Evolutionary conservation across 2,797 vertebrate species (phyloP).

Genomic region (Capromys pilorides): DNA sequence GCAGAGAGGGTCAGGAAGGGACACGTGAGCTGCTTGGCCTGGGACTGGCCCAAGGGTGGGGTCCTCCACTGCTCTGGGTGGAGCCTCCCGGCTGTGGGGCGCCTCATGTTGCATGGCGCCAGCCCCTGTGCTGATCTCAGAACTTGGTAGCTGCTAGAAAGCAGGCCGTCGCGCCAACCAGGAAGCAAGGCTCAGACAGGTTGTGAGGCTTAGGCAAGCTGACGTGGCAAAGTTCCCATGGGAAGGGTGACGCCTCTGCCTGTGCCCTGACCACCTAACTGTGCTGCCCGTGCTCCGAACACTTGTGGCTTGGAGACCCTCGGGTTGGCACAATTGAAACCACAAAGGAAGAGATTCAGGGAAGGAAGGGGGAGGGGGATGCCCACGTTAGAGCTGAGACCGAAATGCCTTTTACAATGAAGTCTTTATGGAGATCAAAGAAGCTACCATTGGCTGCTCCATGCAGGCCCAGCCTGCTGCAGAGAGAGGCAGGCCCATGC

Average conservation of each 20-base stretch:
- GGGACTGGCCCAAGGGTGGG: not conserved
- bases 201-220: not conserved
- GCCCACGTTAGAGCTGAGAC: slow-evolving; percentile 78
- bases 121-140: not conserved
- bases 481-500: slow-evolving; percentile 36
- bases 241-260: not conserved
- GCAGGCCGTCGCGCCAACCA: not conserved
- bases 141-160: not conserved
- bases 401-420: slow-evolving; percentile 49
- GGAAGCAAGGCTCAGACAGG: not conserved
- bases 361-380: not conserved
- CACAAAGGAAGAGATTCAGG: not conserved
- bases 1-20: not conserved
- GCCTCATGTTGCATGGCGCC: not conserved
- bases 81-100: slow-evolving; percentile 38
- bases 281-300: not conserved
- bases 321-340: not conserved
- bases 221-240: not conserved
- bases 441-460: not conserved
- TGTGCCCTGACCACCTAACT: not conserved
- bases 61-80: not conserved
- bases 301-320: not conserved
- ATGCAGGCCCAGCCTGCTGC: not conserved
- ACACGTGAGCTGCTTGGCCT: not conserved
- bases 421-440: not conserved